These are phyloP conservation scores for Otis tarda DNA, from an alignment of 2,113 vertebrate genomes.

Conservation along the genomic window DNA sequence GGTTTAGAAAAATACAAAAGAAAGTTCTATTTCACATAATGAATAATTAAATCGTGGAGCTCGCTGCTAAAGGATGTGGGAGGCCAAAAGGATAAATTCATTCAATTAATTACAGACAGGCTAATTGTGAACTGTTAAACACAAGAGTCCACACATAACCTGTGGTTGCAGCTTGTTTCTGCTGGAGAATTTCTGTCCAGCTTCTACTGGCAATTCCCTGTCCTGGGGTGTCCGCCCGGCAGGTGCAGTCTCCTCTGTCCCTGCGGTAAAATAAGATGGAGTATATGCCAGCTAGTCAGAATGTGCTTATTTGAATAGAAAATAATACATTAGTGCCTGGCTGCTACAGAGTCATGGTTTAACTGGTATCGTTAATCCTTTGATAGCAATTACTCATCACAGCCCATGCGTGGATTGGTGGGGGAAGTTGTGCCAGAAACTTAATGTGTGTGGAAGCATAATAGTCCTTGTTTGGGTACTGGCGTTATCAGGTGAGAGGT, in stretches of 20 bases:
- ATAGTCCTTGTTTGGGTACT: background rate
- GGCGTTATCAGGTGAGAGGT: background rate
- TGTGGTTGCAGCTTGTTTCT: background rate
- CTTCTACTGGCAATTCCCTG: background rate
- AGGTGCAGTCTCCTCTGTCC: background rate
- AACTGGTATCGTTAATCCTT: background rate
- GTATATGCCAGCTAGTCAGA: background rate
- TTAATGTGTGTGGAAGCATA: background rate
- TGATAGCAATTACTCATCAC: background rate
- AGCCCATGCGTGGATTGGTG: background rate
- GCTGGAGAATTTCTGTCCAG: background rate
- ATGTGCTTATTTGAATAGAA: background rate
- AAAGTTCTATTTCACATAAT: slow-evolving; percentile 12
- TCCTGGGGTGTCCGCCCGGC: background rate
- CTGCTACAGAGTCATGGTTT: background rate
- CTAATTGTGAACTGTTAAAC: background rate
- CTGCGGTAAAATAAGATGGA: background rate
- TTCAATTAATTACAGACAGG: background rate
- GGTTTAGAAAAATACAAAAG: slow-evolving; percentile 23
- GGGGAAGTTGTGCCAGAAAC: background rate
- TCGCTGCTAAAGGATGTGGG: slow-evolving; percentile 9
- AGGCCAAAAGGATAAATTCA: slow-evolving; percentile 3
- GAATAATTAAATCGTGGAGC: slow-evolving; percentile 1
- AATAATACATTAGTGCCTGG: background rate
- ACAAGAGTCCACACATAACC: background rate